Base-by-base conservation (phyloP, 2,113 vertebrate species). In the Etheostoma spectabile region DNA sequence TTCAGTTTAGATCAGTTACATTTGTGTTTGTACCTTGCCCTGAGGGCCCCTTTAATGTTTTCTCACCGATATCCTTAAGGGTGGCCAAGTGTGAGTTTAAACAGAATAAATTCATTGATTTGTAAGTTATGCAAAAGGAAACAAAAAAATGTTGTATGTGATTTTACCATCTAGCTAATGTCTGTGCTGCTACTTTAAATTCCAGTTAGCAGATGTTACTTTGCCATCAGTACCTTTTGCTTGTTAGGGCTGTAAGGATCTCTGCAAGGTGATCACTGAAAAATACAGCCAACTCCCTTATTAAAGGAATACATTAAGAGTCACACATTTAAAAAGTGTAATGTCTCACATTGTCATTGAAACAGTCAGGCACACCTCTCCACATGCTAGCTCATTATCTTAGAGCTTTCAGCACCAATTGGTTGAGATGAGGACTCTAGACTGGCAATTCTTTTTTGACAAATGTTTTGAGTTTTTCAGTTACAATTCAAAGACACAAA, bases 231-330 rank as follows among this genome's bases (percentile, higher is more conserved):
- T 15, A 49, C 35, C n/a, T 74, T 48, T 27, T 27, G 45, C 75
- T 61, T 66, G 71, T 71, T 66, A 60, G 30, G 22, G 67, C 19
- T 14, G 35, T 6, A 42, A n/a, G 59, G 52, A 55, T 30, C 38
- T 60, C 21, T 62, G 51, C 22, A 33, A 76, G 48, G 24, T 70
- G 42, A 81, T 57, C 24, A 49, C 48, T 83, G 38, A 33, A 59
- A 55, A 69, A 71, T 75, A 12, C 10, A 10, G 42, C 64, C 55
- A 24, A 11, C 22, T 19, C 27, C 11, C 76, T 87, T 19, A 3
- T 79, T 75, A 61, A 69, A 72, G 35, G 18, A 61, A 74, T 73
- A 73, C 62, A 51, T 19, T 79, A 68, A 86, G 55, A 81, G 82
- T 80, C 66, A 76, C 62, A 79, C 42, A 10, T 86, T 79, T 71